Evolutionary conservation across 2,797 vertebrate species (phyloP), one percentile per base, ranked within the genome.

Genomic region (Prionace glauca): DNA sequence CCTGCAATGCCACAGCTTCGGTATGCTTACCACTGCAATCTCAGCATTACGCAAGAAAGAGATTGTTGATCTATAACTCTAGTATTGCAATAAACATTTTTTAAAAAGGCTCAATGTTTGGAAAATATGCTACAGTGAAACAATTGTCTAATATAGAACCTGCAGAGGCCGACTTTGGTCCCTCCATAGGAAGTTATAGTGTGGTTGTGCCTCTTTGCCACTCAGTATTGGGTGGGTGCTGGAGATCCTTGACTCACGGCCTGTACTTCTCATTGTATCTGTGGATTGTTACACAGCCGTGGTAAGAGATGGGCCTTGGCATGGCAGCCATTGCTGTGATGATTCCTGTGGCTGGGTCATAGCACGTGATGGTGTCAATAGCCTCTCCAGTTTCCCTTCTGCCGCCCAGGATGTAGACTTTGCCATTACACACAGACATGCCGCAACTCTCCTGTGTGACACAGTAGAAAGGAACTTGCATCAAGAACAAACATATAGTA

Each of bases 341-440:
- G 97, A 99, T 99, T 97, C 99, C 98, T 0, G 99, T 98, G 3
- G 98, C 97, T 4, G 99, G 99, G 97, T 99, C 99, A 0, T 99
- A 99, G 96, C 99, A 99, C 96, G 99, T 97, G 96, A 99, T 98
- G 95, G 98, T 98, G 97, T 99, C 99, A 71, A 98, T 98, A 10
- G 99, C 98, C 96, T 99, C 98, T 29, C 99, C 99, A 0, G 96
- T 99, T 97, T 99, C 99, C 50, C 98, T 98, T 97, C 99, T 98
- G 96, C 99, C 99, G 26, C 99, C 99, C 79, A 99, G 98, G 97
- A 99, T 99, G 96, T 98, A 99, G 97, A 99, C 98, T 97, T 99
- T 99, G 56, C 99, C 99, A 45, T 99, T 99, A 96, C 99, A 99
- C 95, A 99, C 98, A 0, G 99, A 99, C 99, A 99, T 99, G 96